Conservation (phyloP, 2,888 invertebrate species). For the Protonemura montana region DNA sequence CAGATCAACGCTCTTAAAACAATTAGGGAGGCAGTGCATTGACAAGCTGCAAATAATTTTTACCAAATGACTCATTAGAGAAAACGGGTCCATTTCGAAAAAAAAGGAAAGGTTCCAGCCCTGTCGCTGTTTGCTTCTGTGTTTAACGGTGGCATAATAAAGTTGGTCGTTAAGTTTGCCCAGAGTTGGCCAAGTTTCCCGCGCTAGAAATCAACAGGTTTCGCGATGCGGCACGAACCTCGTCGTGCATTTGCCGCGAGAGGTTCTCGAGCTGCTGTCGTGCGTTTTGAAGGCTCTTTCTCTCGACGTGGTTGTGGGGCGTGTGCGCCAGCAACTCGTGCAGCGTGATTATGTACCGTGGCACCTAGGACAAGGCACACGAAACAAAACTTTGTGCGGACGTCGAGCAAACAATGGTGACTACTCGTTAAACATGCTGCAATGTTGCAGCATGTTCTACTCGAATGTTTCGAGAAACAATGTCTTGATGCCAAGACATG, state of each 20-base stretch:
- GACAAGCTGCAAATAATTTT: no score
- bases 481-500: no score
- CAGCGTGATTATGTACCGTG: slow-evolving; percentile 89
- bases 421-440: no score
- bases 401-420: no score
- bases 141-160: not conserved
- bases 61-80: not conserved
- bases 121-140: not conserved
- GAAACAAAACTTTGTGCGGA: no score
- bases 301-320: slow-evolving; percentile 91
- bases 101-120: no score
- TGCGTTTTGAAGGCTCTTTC: slow-evolving; percentile 87
- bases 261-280: slow-evolving; percentile 86
- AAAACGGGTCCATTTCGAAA: not conserved
- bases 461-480: no score
- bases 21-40: no score
- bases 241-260: slow-evolving; percentile 74
- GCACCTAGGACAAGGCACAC: slow-evolving; percentile 72
- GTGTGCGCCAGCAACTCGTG: slow-evolving; percentile 92
- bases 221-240: slow-evolving; percentile 65
- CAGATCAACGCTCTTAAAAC: no score
- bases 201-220: not conserved
- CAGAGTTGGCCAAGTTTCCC: not conserved
- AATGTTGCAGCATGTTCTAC: no score
- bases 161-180: not conserved